Evolutionary conservation across 2,797 vertebrate genomes (phyloP), one percentile per base, ranked within the genome.

Genomic region (Enteromius viviparus): DNA sequence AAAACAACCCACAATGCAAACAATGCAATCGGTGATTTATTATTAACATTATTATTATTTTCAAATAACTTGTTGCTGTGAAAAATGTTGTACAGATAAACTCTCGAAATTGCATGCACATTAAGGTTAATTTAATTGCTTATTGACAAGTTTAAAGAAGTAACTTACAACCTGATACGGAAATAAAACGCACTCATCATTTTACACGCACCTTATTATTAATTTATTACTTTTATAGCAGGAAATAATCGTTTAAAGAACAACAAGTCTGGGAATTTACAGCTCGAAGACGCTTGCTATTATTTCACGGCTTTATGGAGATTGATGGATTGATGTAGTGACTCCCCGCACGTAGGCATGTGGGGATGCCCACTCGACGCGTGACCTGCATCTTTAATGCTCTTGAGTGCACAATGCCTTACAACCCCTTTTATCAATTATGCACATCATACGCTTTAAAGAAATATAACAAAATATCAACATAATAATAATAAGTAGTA

Each of bases 321-420:
- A 69, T 65, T 60, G 65, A 62, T 77, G 81, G 51, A 11, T 32
- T 62, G 85, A 65, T 82, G 84, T 19, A 82, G 87, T 87, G 87
- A 87, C 84, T 82, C 6, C 65, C 47, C 2, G 86, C 87, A 88
- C 87, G 86, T 88, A 88, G 76, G 84, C 87, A 87, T 11, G 19
- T 32, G 12, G 74, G 47, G 51, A 80, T 76, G 72, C 70, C 83
- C 40, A 26, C 66, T 78, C 76, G 17, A 78, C 40, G 71, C 51
- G 42, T 71, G 65, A 78, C 74, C 40, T 23, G 64, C 29, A 70
- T 83, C 2, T 60, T 76, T 34, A 47, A 34, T 77, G 32, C 34
- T 3, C 40, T 45, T 47, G 26, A 47, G 53, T 34, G 9, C n/a
- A 19, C 45, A 15, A 15, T 15, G 60, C 32, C 32, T 15, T 21